These are phyloP conservation scores for Ptycholaimellus sp. DNA, from an alignment of 2,888 invertebrate species.

Conservation along the genomic window DNA sequence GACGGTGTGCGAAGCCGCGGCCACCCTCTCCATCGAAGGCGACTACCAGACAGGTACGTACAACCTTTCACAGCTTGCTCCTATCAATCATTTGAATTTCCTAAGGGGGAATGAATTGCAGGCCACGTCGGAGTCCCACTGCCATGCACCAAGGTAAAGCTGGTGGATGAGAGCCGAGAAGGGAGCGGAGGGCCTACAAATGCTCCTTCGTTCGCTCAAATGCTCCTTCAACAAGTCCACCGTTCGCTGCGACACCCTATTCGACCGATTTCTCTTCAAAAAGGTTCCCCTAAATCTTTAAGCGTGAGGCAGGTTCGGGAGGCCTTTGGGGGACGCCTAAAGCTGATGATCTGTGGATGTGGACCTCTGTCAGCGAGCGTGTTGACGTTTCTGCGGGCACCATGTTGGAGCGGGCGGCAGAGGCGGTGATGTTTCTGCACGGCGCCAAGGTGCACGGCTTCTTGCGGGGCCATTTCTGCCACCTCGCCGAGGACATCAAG, in stretches of 20 bases:
- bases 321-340: too few species aligned
- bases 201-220: constrained; percentile 40
- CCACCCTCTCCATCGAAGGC: constrained; percentile 38
- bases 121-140: constrained; percentile 83
- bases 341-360: too few species aligned
- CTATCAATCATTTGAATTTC: too few species aligned
- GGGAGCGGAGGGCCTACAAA: constrained; percentile 17
- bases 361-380: too few species aligned
- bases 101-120: constrained; percentile 9
- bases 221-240: constrained; percentile 68
- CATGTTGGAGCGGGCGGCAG: constrained; percentile 56
- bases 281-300: constrained; percentile 13
- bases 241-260: constrained; percentile 52
- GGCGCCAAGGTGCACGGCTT: constrained; percentile 56
- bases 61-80: too few species aligned
- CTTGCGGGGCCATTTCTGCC: constrained; percentile 69
- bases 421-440: constrained; percentile 16
- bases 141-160: constrained; percentile 72
- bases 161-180: constrained; percentile 47
- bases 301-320: too few species aligned
- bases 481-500: constrained; percentile 53
- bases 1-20: constrained; percentile 36
- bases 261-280: constrained; percentile 29
- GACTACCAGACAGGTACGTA: constrained; percentile 16
- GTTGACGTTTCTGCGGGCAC: constrained; percentile 85